Percentiles rank a stretch among this genome's conserved stretches.
Conservation (phyloP, 2,888 invertebrate species). For the Odontothrips loti region DNA sequence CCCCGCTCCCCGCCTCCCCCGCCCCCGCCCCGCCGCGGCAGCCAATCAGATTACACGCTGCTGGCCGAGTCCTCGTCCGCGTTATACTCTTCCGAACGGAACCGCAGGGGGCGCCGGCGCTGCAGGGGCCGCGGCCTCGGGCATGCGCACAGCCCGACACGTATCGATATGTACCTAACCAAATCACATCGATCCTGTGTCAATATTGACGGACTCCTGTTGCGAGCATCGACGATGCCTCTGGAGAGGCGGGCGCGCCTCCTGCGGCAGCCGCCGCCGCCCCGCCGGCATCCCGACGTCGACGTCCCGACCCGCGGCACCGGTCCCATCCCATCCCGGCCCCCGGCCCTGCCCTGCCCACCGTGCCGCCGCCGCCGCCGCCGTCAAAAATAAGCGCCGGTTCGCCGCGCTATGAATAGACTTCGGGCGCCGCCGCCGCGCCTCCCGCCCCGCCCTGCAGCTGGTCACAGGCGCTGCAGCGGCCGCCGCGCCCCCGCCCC, state of each 20-base stretch:
- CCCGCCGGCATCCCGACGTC: not conserved
- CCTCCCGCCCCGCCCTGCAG: not conserved
- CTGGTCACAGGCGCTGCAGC: not conserved
- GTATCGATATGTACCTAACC: too few species aligned
- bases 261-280: not conserved
- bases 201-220: too few species aligned
- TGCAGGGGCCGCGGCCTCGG: too few species aligned
- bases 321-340: too few species aligned
- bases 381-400: constrained; percentile 15
- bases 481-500: not conserved
- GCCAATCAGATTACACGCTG: too few species aligned
- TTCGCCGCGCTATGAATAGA: constrained; percentile 23
- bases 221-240: too few species aligned
- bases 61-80: too few species aligned
- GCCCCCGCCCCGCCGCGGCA: too few species aligned
- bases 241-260: not conserved
- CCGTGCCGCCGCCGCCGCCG: not conserved
- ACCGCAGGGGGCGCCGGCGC: too few species aligned
- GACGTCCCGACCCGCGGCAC: not conserved
- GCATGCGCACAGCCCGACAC: too few species aligned
- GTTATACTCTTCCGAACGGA: too few species aligned
- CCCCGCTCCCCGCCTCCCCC: too few species aligned
- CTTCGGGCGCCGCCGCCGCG: not conserved
- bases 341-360: not conserved
- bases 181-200: not conserved